Base-by-base conservation (phyloP, 2,888 invertebrate species). In the Amphipyra berbera region DNA sequence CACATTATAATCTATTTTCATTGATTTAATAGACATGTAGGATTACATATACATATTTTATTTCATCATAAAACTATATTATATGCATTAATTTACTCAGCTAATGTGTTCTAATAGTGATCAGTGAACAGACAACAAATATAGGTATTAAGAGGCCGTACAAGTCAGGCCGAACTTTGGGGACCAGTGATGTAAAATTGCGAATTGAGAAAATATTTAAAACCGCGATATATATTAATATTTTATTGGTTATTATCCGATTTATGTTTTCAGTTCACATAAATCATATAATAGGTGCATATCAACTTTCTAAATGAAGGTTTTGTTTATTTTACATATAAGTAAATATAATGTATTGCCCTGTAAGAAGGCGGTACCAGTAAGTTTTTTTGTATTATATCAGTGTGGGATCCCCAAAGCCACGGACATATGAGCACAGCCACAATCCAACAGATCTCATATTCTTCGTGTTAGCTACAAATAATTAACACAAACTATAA, bases 1-100 rank as follows among this genome's bases (percentile, higher is more conserved):
- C 76, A 61, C 41, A 61, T 69, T 82, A 84, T 90, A 87, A 92
- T 94, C 94, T 95, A 94, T 94, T 94, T 93, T 93, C 91, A 93
- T 90, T 83, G 90, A 93, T 95, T 94, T 94, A 95, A 95, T 95
- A 95, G 94, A 95, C 94, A 94, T 92, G 94, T 94, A 95, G 94
- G 94, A 93, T 94, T 95, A 95, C 93, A 95, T 93, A 92, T 94
- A 94, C 93, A 94, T 94, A 94, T 91, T 94, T 88, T 88, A 91
- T 92, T 86, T 92, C 92, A 90, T 91, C 93, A 94, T 94, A 93
- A 93, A 94, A 94, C 94, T 94, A 94, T 94, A 94, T 91, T 90
- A 77, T 85, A 92, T 91, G 93, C 90, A 90, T 89, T 90, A 91
- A 90, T 91, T 91, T 92, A 93, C 82, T 89, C 90, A 89, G 90